Percentiles rank a stretch among this genome's conserved stretches.
phyloP scores from a whole-genome alignment of 2,888 invertebrate genomes.

The Melanargia galathea region DNA sequence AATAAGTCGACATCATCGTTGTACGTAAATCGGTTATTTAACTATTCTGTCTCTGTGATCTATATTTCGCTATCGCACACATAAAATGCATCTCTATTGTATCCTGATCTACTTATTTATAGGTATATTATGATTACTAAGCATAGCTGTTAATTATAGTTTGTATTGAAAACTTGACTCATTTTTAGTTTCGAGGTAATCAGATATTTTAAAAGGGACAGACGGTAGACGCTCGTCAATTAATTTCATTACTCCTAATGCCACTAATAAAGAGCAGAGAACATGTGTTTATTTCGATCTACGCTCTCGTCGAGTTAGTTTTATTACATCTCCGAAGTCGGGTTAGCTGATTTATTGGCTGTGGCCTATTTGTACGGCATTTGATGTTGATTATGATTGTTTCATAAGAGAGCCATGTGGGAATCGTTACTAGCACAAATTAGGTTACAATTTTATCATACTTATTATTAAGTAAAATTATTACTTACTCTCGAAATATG shows the following conservation, averaged over 20 bases:
- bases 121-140: no score
- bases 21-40: no score
- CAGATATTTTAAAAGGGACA: slow-evolving; percentile 60
- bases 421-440: slow-evolving; percentile 13
- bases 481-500: no score
- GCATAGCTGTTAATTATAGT: background rate
- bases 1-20: no score
- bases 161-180: background rate
- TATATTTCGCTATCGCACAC: no score
- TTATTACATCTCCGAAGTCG: slow-evolving; percentile 53
- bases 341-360: slow-evolving; percentile 48
- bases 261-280: slow-evolving; percentile 51
- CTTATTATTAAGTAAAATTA: background rate
- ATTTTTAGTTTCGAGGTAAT: slow-evolving; percentile 47
- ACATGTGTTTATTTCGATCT: slow-evolving; percentile 61
- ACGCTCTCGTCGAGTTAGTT: slow-evolving; percentile 52
- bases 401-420: slow-evolving; percentile 23
- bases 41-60: no score
- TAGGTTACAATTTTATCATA: slow-evolving; percentile 12
- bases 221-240: slow-evolving; percentile 58
- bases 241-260: slow-evolving; percentile 68
- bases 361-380: slow-evolving; percentile 36
- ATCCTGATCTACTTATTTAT: no score
- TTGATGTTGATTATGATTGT: slow-evolving; percentile 27
- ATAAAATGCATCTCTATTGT: no score